Evolutionary conservation across 2,888 invertebrate species (phyloP).

Genomic region (Conus canariensis): DNA sequence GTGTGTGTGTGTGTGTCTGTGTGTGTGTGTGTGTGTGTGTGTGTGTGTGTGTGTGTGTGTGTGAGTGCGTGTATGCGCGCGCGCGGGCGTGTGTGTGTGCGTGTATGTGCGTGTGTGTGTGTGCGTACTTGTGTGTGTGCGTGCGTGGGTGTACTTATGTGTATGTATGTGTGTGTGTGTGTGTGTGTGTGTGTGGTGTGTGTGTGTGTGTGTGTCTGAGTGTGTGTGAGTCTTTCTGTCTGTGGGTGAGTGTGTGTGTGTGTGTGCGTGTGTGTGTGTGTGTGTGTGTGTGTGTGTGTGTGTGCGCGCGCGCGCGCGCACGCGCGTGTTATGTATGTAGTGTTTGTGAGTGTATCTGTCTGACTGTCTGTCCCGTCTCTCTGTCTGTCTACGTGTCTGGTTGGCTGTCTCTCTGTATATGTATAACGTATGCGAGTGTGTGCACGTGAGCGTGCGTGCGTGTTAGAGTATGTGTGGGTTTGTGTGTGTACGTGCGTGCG

Average conservation of each 20-base stretch:
- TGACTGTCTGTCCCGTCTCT: background rate
- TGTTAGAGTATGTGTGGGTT: too few relatives aligned
- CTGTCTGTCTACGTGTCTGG: too few relatives aligned
- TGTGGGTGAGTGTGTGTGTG: background rate
- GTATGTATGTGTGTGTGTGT: constrained; percentile 9
- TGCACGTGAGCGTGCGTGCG: too few relatives aligned
- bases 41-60: too few relatives aligned
- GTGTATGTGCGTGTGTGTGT: background rate
- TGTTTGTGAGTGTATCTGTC: background rate
- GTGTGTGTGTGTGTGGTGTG: background rate
- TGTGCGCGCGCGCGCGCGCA: background rate
- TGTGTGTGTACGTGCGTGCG: too few relatives aligned
- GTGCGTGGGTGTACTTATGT: background rate
- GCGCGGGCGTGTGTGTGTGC: too few relatives aligned
- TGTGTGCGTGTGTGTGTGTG: constrained; percentile 9
- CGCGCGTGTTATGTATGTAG: too few relatives aligned
- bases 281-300: background rate
- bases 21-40: too few relatives aligned
- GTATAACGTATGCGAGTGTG: too few relatives aligned
- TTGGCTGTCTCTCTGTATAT: too few relatives aligned
- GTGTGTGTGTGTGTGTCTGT: too few relatives aligned
- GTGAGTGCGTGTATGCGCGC: too few relatives aligned
- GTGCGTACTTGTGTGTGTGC: background rate
- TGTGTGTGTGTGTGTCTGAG: background rate
- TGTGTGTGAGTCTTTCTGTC: background rate